Base-by-base conservation (phyloP, 2,113 vertebrate genomes). In the Ginglymostoma cirratum region DNA sequence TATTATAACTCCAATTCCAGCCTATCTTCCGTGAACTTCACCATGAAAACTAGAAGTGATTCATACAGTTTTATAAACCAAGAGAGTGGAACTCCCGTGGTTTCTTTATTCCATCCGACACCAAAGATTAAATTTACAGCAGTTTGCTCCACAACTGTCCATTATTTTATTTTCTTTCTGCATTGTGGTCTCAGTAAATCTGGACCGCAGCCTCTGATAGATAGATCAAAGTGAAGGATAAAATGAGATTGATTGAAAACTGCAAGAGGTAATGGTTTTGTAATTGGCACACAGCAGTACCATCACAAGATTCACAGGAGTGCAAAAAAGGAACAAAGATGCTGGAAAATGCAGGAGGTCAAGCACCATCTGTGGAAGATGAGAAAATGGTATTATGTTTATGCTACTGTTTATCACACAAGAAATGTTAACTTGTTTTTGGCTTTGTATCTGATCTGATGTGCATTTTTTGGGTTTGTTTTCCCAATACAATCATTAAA, bases 121-220 rank as follows among this genome's bases (percentile, higher is more conserved):
- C 3, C 86, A 90, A 90, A 34, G 52, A 90, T 90, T 90, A 55
- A 52, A 83, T 34, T 61, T 90, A 55, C 24, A 55, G 27, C 86
- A 15, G 17, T 87, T 90, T 90, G 27, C 24, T 90, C 48, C 86
- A 7, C 27, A 61, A 90, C 27, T 90, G 12, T 55, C 48, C 86
- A 90, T 90, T 90, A 90, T 55, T 90, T 90, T 55, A 61, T 90
- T 61, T 90, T 61, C 52, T 34, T 89, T 89, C 86, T 27, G 48
- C 45, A 48, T 52, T 87, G 45, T 87, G 83, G 85, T 87, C 45
- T 55, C 85, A 87, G 45, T 27, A 87, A 87, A 52, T 52, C 52
- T 52, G 85, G 21, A 87, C 23, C 52, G 3, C 15, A 23, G 45
- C 85, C 85, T 87, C 23, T 55, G 85, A 52, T 55, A 52, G 45